Evolutionary conservation across 2,888 invertebrate species (phyloP).

Genomic region (Chloroclystis v-ata): DNA sequence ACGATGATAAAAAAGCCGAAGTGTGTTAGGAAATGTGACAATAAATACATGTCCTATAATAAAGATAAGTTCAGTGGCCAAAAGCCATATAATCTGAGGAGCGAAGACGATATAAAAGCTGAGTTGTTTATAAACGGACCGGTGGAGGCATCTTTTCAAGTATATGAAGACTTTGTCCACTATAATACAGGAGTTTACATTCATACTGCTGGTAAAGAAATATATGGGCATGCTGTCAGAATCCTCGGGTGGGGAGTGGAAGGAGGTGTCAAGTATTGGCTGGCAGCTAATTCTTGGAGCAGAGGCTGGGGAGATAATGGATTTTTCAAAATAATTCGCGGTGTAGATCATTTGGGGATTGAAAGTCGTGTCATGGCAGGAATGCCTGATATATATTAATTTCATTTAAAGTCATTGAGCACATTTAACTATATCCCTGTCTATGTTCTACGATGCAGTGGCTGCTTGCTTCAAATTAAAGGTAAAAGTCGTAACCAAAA

Average conservation of each 20-base stretch:
- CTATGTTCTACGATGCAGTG: not conserved
- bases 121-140: too few species aligned
- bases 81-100: too few species aligned
- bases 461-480: slow-evolving; percentile 1
- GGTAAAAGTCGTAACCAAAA: slow-evolving; percentile 25
- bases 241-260: not conserved
- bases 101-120: too few species aligned
- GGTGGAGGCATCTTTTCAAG: too few species aligned
- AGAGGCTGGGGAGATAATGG: not conserved
- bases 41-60: too few species aligned
- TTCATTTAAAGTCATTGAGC: not conserved
- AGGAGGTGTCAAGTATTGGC: slow-evolving; percentile 22
- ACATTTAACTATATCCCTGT: slow-evolving; percentile 1
- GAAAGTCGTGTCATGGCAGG: too few species aligned
- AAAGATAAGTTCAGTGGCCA: too few species aligned
- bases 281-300: slow-evolving; percentile 40
- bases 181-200: too few species aligned
- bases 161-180: too few species aligned
- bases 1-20: too few species aligned
- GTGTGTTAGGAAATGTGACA: too few species aligned
- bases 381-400: not conserved
- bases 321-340: not conserved
- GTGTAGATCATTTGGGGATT: not conserved
- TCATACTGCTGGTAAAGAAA: too few species aligned
- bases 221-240: slow-evolving; percentile 13